Conservation (phyloP, 2,797 vertebrate species). For the Sciurus carolinensis region DNA sequence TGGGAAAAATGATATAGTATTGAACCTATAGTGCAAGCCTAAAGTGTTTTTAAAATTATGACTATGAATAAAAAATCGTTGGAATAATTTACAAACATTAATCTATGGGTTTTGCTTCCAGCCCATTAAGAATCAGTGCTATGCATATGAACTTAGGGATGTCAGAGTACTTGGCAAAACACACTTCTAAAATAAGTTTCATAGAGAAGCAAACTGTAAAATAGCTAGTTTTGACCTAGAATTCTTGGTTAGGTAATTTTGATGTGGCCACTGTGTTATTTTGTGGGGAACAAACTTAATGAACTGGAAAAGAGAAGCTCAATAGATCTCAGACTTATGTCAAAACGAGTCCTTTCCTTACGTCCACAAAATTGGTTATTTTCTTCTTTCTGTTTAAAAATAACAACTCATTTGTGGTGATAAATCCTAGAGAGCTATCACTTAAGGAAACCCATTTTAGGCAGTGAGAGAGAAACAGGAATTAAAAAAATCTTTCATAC, state of each 20-base stretch:
- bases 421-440: background rate
- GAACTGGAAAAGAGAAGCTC: background rate
- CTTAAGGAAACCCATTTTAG: conserved; percentile 29
- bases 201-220: conserved; percentile 27
- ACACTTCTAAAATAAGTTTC: conserved; percentile 67
- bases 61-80: conserved; percentile 8
- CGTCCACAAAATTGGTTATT: conserved; percentile 40
- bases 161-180: conserved; percentile 40
- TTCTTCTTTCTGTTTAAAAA: conserved; percentile 65
- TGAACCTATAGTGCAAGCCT: background rate
- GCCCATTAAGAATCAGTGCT: conserved; percentile 27
- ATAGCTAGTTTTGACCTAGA: conserved; percentile 55
- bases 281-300: conserved; percentile 58
- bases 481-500: background rate
- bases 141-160: conserved; percentile 36
- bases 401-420: conserved; percentile 57
- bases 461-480: background rate
- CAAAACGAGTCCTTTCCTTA: background rate
- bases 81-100: background rate
- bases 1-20: background rate
- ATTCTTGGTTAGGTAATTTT: conserved; percentile 71
- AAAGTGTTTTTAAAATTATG: background rate
- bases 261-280: conserved; percentile 58
- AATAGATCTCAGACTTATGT: conserved; percentile 4
- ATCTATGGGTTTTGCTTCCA: conserved; percentile 27